phyloP scores from a whole-genome alignment of 2,888 invertebrate species.

The Drosophila putrida region DNA sequence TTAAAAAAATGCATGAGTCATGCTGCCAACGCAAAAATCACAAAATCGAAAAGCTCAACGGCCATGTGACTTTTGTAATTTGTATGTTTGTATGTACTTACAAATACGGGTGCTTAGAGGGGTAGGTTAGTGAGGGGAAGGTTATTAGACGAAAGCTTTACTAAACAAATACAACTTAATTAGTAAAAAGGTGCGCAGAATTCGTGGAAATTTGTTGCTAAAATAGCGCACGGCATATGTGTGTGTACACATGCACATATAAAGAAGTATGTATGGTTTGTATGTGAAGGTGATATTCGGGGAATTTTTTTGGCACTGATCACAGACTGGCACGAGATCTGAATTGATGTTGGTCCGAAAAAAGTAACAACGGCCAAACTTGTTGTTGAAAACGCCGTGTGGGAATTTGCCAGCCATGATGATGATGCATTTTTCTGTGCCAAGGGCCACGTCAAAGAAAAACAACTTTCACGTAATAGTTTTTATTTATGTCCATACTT shows the following conservation, averaged over 20 bases:
- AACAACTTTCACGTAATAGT: conserved; percentile 29
- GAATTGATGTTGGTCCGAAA: conserved; percentile 34
- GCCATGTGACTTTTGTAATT: conserved; percentile 65
- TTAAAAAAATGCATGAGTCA: conserved; percentile 70
- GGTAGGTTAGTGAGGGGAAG: conserved; percentile 36
- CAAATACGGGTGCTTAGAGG: not conserved
- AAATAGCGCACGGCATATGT: conserved; percentile 27
- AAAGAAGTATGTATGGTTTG: not conserved
- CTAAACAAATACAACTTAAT: conserved; percentile 38
- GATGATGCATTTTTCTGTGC: conserved; percentile 46
- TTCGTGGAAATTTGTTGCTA: conserved; percentile 65
- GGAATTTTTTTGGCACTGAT: conserved; percentile 50
- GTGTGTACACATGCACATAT: conserved; percentile 4
- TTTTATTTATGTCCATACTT: not conserved
- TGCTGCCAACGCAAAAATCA: conserved; percentile 55
- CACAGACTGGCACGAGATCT: conserved; percentile 72
- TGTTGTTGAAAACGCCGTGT: conserved; percentile 31
- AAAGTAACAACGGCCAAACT: conserved; percentile 17
- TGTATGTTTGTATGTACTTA: not conserved
- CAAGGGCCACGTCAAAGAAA: conserved; percentile 53
- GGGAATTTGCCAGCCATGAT: conserved; percentile 38
- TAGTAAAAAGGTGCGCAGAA: conserved; percentile 37
- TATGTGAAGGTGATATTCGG: conserved; percentile 17
- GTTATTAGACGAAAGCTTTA: conserved; percentile 16
- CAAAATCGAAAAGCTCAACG: conserved; percentile 41